Evolutionary conservation across 1,140 invertebrate genomes (phyloP).

Genomic region (Papilio dardanus): DNA sequence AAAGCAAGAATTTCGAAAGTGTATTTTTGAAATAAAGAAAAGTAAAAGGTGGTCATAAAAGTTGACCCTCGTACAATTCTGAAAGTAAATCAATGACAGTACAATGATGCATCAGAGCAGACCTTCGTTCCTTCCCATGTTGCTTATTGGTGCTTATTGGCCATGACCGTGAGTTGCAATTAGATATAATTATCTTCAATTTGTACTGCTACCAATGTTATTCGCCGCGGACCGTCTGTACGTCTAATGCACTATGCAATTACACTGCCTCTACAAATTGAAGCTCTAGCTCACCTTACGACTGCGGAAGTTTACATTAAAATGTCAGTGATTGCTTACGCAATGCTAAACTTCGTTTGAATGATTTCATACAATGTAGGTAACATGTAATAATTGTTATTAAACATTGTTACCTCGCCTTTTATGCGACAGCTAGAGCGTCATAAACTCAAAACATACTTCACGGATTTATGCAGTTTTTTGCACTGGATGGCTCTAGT

Average conservation of each 20-base stretch:
- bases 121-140: slow-evolving; percentile 68
- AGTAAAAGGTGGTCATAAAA: not conserved
- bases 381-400: slow-evolving; percentile 12
- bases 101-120: slow-evolving; percentile 41
- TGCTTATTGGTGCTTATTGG: slow-evolving; percentile 81
- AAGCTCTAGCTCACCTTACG: slow-evolving; percentile 43
- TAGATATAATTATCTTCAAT: slow-evolving; percentile 81
- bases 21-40: not conserved
- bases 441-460: not conserved
- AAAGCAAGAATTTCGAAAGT: not conserved
- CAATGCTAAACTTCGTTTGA: slow-evolving; percentile 27
- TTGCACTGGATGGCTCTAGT: too few relatives aligned
- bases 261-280: slow-evolving; percentile 68
- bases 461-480: too few relatives aligned
- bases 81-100: slow-evolving; percentile 17
- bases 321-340: slow-evolving; percentile 29
- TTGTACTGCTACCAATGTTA: slow-evolving; percentile 72
- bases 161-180: slow-evolving; percentile 79
- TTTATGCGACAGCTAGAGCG: not conserved
- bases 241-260: slow-evolving; percentile 65
- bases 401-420: not conserved
- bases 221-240: slow-evolving; percentile 64
- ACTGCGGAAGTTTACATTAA: slow-evolving; percentile 31
- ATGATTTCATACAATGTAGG: slow-evolving; percentile 33
- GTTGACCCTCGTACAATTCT: not conserved